Evolutionary conservation across 1,140 invertebrate genomes (phyloP), one percentile per base, ranked within the genome.

Genomic region (Drosophila lacteicornis): DNA sequence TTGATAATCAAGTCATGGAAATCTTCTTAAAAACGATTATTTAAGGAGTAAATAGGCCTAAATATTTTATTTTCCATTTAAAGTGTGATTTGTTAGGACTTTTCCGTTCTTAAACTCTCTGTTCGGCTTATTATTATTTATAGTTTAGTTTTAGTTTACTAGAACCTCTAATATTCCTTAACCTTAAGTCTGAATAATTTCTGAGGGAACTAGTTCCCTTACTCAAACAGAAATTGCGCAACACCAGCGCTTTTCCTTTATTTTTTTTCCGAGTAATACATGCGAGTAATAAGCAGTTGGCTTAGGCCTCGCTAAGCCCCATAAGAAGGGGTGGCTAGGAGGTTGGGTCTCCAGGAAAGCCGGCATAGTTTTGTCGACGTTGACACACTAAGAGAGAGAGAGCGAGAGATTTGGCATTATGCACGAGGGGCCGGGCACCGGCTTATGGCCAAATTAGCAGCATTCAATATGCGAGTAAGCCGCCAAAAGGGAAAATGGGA

Each of bases 361-460:
- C 36, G 58, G 69, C 63, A 79, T 79, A 82, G 75, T 79, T 82
- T 68, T 87, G 82, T 75, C 80, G 79, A 76, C 73, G 69, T 71
- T 73, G 69, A 66, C 73, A 75, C 42, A 57, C 53, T 25, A 25
- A 56, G 53, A 13, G 33, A 8, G 27, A 50, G 49, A 51, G 50
- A 33, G 17, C 4, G 42, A 67, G 82, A 86, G 69, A 79, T 75
- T 85, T 75, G 61, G 74, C 61, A 74, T 84, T 80, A 80, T 83
- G 66, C 76, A 73, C 77, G 58, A 75, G 65, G 33, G 45, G 38
- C 27, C 13, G 40, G 36, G 69, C 73, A 80, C 67, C 70, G 84
- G 84, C 76, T 88, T 87, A 82, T 66, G 83, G 67, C 80, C 80
- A 83, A 88, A 86, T 88, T 90, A 87, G 84, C 77, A 85, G 85